A percentile compares a stretch with the other conserved stretches of the same genome.
These are phyloP conservation scores for Takifugu bimaculatus DNA, from an alignment of 2,113 vertebrate genomes.

Conservation along the genomic window DNA sequence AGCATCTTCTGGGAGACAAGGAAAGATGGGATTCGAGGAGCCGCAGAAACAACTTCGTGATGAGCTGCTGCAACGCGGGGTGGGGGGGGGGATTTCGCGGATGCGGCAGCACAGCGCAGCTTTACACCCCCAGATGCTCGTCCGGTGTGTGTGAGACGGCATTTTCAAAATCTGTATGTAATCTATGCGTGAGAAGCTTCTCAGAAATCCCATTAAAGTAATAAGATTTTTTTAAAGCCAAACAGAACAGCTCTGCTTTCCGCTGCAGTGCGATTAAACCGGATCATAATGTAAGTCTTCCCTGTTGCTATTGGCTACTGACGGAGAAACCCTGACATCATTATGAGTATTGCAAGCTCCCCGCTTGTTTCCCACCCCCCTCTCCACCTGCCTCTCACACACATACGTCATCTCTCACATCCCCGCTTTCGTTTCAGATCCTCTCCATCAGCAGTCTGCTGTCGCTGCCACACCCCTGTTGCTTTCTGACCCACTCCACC, in stretches of 20 bases:
- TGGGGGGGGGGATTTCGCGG: constrained; percentile 8
- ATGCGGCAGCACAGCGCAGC: neutral
- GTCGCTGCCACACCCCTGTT: constrained; percentile 14
- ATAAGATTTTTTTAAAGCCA: no score
- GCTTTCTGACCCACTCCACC: constrained; percentile 9
- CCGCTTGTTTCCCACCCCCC: constrained; percentile 5
- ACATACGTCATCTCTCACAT: constrained; percentile 1
- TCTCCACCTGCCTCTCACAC: constrained; percentile 22
- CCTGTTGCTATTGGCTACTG: constrained; percentile 27
- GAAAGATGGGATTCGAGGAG: neutral
- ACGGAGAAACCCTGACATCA: neutral
- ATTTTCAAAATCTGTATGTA: no score
- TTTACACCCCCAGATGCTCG: neutral
- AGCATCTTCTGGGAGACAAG: constrained; percentile 8
- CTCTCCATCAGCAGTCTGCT: constrained; percentile 16
- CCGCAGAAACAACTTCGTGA: neutral
- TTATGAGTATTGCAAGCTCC: neutral
- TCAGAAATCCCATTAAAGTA: no score
- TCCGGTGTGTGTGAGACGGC: no score
- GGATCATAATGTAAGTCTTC: constrained; percentile 1
- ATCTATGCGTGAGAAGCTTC: no score
- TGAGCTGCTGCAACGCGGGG: neutral
- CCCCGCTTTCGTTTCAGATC: neutral
- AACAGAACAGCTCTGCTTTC: neutral
- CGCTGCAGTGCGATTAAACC: constrained; percentile 14